Conservation (phyloP, 35 echinoderm and acorn worm genomes). For the Lytechinus pictus region DNA sequence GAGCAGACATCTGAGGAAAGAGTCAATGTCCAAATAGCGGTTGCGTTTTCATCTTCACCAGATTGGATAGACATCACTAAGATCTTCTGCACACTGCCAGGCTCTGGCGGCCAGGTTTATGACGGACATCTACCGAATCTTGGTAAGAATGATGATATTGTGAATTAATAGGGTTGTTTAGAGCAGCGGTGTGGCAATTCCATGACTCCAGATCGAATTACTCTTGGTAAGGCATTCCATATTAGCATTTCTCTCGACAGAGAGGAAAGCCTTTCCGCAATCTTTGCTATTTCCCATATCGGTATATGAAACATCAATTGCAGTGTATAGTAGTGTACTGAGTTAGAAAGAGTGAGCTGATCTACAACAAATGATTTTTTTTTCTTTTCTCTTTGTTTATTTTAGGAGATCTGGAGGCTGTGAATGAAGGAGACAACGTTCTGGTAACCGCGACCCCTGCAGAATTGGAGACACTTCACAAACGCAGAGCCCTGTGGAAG, state of each 20-base stretch:
- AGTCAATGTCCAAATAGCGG: neutral
- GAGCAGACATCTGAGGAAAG: neutral
- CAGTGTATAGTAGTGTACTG: too few species aligned
- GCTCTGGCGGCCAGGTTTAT: neutral
- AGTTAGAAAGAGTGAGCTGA: too few species aligned
- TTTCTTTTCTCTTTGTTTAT: neutral
- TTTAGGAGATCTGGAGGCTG: neutral
- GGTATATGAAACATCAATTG: too few species aligned
- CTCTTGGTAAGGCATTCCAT: too few species aligned
- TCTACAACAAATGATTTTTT: too few species aligned
- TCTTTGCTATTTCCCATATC: too few species aligned
- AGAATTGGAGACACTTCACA: neutral
- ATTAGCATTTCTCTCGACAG: too few species aligned
- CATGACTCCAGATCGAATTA: too few species aligned
- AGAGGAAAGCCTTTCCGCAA: too few species aligned
- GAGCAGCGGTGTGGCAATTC: too few species aligned
- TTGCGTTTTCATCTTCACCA: neutral
- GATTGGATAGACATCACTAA: neutral
- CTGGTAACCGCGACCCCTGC: neutral
- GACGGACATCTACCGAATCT: neutral
- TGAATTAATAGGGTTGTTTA: too few species aligned
- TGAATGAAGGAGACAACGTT: neutral
- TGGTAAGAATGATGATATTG: neutral
- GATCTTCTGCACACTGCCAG: neutral
- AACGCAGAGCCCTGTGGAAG: neutral